These are phyloP conservation scores for Pangasius djambal DNA, from an alignment of 2,797 vertebrate genomes.

Conservation along the genomic window DNA sequence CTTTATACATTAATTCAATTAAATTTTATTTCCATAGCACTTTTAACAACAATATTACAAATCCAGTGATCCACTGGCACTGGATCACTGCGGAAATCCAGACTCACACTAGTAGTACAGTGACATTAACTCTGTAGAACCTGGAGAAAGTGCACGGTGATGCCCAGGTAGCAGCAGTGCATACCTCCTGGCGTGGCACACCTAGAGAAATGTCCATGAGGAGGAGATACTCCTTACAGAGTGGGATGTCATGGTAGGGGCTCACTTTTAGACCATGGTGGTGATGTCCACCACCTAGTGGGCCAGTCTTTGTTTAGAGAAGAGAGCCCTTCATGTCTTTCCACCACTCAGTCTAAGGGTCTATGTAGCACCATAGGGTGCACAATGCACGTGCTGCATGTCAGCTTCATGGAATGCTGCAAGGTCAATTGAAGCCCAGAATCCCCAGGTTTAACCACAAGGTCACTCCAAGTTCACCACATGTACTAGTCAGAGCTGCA, in stretches of 20 bases:
- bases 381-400: neutral
- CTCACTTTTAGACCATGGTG: neutral
- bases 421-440: neutral
- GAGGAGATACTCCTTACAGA: neutral
- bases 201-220: neutral
- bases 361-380: neutral
- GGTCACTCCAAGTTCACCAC: slow-evolving; percentile 18
- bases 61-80: too few species aligned
- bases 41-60: neutral
- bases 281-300: neutral
- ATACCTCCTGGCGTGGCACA: neutral
- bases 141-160: neutral
- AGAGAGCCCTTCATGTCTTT: neutral
- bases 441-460: slow-evolving; percentile 7
- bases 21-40: neutral
- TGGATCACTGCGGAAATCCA: neutral
- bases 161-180: neutral
- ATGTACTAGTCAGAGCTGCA: too few species aligned
- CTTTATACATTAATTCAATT: neutral
- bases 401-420: neutral
- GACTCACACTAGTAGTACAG: neutral
- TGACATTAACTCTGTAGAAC: neutral
- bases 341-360: neutral
- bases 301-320: neutral
- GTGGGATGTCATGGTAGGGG: neutral